A percentile compares a stretch with the other conserved stretches of the same genome.
phyloP scores from a whole-genome alignment of 2,113 vertebrate genomes.

The Coracopsis vasa region DNA sequence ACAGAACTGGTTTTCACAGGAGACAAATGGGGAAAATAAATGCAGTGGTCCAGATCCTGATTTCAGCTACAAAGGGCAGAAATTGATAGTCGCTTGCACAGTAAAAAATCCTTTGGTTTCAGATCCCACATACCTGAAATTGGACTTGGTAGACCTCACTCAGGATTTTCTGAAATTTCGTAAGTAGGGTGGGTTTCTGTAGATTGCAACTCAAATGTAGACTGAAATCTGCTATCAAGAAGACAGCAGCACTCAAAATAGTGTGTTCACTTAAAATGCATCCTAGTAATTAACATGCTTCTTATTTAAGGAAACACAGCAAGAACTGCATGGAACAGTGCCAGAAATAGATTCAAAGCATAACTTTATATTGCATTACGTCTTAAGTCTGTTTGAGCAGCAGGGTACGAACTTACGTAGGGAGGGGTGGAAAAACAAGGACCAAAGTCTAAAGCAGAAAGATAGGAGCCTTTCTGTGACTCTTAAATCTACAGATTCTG shows the following conservation, averaged over 20 bases:
- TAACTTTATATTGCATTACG: background rate
- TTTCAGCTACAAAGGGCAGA: background rate
- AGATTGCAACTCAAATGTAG: background rate
- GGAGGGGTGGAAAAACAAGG: background rate
- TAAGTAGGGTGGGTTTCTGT: background rate
- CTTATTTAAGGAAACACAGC: slow-evolving; percentile 36
- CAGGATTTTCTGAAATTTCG: slow-evolving; percentile 1
- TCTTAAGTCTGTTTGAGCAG: background rate
- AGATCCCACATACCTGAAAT: background rate
- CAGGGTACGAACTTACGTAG: background rate
- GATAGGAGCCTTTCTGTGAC: background rate
- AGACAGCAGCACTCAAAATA: background rate
- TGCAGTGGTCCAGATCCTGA: slow-evolving; percentile 3
- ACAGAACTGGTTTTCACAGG: background rate
- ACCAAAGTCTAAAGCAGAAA: background rate
- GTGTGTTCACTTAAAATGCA: background rate
- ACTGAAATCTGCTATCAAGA: background rate
- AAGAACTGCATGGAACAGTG: background rate
- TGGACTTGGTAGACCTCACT: background rate
- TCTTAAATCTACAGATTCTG: background rate
- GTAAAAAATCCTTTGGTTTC: background rate
- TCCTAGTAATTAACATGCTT: background rate
- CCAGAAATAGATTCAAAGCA: slow-evolving; percentile 12
- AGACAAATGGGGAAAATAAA: slow-evolving; percentile 47
- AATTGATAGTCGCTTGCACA: background rate